Percentiles rank a stretch among this genome's conserved stretches.
Conservation (phyloP, 1,140 invertebrate genomes). For the Leptinotarsa texana region DNA sequence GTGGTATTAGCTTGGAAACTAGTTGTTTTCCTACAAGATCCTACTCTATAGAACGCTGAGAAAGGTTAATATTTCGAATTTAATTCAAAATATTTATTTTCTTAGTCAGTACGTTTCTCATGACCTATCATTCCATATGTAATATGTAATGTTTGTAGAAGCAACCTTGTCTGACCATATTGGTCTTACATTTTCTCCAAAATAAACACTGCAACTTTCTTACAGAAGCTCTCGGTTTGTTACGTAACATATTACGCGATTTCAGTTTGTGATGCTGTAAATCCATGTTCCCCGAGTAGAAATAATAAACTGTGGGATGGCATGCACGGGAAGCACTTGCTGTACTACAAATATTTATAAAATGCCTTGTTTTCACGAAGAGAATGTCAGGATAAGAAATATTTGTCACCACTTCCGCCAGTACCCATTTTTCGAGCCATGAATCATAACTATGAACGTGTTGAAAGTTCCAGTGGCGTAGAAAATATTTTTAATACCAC, state of each 20-base stretch:
- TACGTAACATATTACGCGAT: background rate
- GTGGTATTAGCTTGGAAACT: too few species aligned
- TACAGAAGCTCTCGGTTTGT: background rate
- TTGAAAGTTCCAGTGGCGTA: background rate
- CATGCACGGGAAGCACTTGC: background rate
- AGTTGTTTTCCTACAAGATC: too few species aligned
- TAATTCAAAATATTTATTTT: too few species aligned
- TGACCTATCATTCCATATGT: background rate
- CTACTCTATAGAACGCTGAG: too few species aligned
- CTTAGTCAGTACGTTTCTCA: too few species aligned
- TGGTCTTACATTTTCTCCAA: background rate
- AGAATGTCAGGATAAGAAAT: conserved; percentile 6
- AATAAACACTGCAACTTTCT: background rate
- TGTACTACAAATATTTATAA: conserved; percentile 4
- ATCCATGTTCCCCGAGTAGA: background rate
- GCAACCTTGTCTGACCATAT: background rate
- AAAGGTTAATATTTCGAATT: too few species aligned
- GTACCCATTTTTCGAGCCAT: conserved; percentile 2
- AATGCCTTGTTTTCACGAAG: conserved; percentile 2
- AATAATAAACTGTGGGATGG: background rate
- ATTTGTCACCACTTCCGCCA: conserved; percentile 7
- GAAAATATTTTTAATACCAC: background rate
- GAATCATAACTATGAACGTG: background rate
- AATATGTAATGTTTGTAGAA: background rate
- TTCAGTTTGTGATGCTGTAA: background rate